Conservation (phyloP, 92 coral and sea anemone genomes). For the Scolanthus callimorphus region DNA sequence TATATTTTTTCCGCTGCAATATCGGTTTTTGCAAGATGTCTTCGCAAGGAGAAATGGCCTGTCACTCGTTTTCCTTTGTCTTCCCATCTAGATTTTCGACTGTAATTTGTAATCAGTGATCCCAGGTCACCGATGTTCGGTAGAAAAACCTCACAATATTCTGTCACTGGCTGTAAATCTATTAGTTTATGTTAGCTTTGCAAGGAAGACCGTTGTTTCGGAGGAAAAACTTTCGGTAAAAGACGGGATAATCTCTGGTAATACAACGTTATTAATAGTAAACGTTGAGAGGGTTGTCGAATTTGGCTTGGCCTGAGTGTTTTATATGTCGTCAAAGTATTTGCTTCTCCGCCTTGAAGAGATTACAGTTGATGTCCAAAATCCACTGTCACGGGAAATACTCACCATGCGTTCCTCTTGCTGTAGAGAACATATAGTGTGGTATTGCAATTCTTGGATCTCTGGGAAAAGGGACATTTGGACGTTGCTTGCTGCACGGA, state of each 20-base stretch:
- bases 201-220: conserved; percentile 24
- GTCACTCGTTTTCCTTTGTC: not conserved
- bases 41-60: not conserved
- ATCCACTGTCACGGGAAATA: conserved; percentile 10
- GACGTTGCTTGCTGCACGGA: conserved; percentile 24
- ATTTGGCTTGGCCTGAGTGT: not conserved
- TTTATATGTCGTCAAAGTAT: not conserved
- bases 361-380: not conserved
- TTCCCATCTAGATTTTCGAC: not conserved
- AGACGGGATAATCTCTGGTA: conserved; percentile 16
- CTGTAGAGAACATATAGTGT: conserved; percentile 53
- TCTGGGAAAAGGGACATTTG: conserved; percentile 57
- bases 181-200: conserved; percentile 44
- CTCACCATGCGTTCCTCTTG: conserved; percentile 67
- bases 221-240: conserved; percentile 11
- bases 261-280: not conserved
- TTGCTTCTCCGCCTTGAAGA: conserved; percentile 3
- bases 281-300: not conserved
- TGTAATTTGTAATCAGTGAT: conserved; percentile 36
- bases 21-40: not conserved
- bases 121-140: conserved; percentile 46
- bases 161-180: conserved; percentile 17
- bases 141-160: conserved; percentile 35
- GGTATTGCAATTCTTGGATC: conserved; percentile 58
- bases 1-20: not conserved